These are phyloP conservation scores for Mormyrus hasselquistii DNA, from an alignment of 2,797 vertebrate species.

Conservation along the genomic window DNA sequence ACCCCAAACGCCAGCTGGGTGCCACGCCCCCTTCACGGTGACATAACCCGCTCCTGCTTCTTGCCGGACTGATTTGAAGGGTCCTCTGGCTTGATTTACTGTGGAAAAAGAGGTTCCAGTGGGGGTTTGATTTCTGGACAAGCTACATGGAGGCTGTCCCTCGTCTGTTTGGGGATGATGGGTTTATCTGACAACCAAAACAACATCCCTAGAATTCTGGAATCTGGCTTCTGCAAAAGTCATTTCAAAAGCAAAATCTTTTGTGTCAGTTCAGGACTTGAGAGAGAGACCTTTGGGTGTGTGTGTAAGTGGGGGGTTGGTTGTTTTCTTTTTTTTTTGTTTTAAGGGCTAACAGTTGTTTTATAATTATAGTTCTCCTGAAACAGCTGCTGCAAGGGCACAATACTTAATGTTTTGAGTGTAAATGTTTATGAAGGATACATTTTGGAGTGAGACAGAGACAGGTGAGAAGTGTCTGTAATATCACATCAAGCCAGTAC, in stretches of 20 bases:
- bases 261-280: neutral
- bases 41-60: neutral
- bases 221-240: neutral
- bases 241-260: neutral
- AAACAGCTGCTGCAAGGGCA: conserved; percentile 45
- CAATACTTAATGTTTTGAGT: conserved; percentile 60
- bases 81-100: neutral
- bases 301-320: neutral
- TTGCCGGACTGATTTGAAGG: neutral
- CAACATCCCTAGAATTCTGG: neutral
- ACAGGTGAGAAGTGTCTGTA: conserved; percentile 22
- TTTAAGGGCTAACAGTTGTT: neutral
- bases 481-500: neutral
- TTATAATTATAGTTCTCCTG: conserved; percentile 28
- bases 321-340: neutral
- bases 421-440: conserved; percentile 57
- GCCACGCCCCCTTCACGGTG: neutral
- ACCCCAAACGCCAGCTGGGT: neutral
- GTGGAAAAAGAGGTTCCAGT: neutral
- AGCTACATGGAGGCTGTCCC: neutral
- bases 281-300: neutral
- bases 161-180: neutral
- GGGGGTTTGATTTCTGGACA: neutral
- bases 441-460: conserved; percentile 53
- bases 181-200: neutral